Base-by-base conservation (phyloP, 2,113 vertebrate genomes). In the Perognathus longimembris region DNA sequence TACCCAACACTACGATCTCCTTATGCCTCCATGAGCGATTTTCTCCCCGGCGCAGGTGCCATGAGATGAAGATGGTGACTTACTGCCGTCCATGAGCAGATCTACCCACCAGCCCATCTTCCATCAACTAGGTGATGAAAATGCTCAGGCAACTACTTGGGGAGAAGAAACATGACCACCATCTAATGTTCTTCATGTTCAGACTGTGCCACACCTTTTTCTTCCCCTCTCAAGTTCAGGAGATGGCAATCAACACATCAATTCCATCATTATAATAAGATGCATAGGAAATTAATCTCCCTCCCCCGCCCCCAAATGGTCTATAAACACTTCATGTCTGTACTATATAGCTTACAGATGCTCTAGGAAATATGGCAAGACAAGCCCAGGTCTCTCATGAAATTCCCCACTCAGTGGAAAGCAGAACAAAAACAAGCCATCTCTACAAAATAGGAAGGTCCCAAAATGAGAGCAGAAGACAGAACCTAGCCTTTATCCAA, bases 11-110 rank as follows among this genome's bases (percentile, higher is more conserved):
- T 10, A n/a, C 73, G 24, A 50, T 42, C 21, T 17, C 57, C 64
- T 88, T 74, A n/a, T 20, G 1, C 50, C 63, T 69, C 34, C 73
- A 34, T 57, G 34, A 77, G 92, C 0, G 3, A 40, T 4, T 61
- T 20, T 30, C 12, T 63, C 57, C 50, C 63, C 18, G 0, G 15
- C 10, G 54, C n/a, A 40, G 57, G 69, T 6, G 18, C 0, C 1
- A 45, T 36, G 9, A 54, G 40, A 45, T 36, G 9, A 54, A 32
- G 12, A 20, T 63, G 24, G 54, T 10, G 18, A 89, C 32, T 8
- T 7, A 0, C 8, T 85, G 66, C 24, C 61, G 84, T 24, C 26
- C 21, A 7, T 1, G 10, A 34, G 12, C 38, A 38, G 30, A 22
- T 64, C 7, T 57, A 17, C 54, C 15, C 30, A 21, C 30, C 3